A percentile compares a stretch with the other conserved stretches of the same genome.
phyloP scores from a whole-genome alignment of 2,888 invertebrate genomes.

The Sarcophaga rosellei region DNA sequence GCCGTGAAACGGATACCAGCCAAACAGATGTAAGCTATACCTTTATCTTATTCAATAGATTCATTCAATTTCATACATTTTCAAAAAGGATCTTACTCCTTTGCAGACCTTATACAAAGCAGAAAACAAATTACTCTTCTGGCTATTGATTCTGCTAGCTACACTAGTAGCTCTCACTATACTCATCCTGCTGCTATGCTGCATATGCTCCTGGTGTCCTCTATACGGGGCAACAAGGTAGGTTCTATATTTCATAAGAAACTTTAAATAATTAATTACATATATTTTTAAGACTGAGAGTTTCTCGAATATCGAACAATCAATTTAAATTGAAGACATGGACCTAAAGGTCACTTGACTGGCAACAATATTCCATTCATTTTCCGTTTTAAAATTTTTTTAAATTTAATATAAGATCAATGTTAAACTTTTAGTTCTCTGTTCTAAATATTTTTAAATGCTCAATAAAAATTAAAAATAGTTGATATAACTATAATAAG shows the following conservation, averaged over 20 bases:
- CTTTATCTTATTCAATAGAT: not conserved
- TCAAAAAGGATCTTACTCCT: slow-evolving; percentile 60
- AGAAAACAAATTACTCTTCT: slow-evolving; percentile 88
- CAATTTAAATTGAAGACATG: too few species aligned
- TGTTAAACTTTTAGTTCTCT: too few species aligned
- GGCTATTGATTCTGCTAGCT: slow-evolving; percentile 90
- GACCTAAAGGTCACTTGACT: too few species aligned
- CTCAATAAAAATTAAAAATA: too few species aligned
- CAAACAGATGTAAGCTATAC: slow-evolving; percentile 78
- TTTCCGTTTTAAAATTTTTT: too few species aligned
- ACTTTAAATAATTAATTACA: not conserved
- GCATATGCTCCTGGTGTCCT: slow-evolving; percentile 93
- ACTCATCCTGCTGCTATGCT: slow-evolving; percentile 89
- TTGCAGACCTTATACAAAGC: slow-evolving; percentile 88
- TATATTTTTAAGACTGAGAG: not conserved
- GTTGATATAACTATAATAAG: too few species aligned
- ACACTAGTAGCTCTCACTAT: slow-evolving; percentile 88
- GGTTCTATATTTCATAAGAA: slow-evolving; percentile 62
- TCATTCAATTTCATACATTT: slow-evolving; percentile 33
- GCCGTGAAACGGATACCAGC: slow-evolving; percentile 71
- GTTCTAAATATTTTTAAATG: too few species aligned
- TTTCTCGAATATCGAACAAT: too few species aligned
- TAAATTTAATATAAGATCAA: too few species aligned
- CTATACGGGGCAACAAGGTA: slow-evolving; percentile 89
- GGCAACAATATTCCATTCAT: too few species aligned